Base-by-base conservation (phyloP, 2,113 vertebrate species). In the Ctenomys sociabilis region DNA sequence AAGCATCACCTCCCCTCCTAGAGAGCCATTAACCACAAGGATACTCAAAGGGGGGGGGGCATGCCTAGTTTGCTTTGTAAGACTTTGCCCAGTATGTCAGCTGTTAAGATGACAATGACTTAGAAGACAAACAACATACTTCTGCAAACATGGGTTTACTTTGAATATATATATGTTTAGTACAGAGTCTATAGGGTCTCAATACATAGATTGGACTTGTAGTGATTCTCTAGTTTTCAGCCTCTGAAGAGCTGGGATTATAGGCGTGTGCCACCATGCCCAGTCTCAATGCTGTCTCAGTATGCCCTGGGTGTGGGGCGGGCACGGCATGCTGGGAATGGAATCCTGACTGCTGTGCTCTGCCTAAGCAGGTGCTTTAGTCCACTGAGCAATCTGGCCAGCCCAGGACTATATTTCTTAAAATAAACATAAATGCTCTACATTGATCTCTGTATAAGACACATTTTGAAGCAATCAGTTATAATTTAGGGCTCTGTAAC, bases 1-100 rank as follows among this genome's bases (percentile, higher is more conserved):
- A 92, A 97, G 88, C 63, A 70, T 14, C 88, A 72, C 24, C 95
- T 93, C 93, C 70, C 68, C 68, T 52, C 11, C 21, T 22, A 72
- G 1, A 91, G 2, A 26, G 45, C 17, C 7, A 6, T 83, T 59
- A 57, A 7, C 1, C 0, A 92, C 66, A 59, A 6, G 13, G 35
- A 61, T 8, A 7, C 73, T 78, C 59, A 85, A 40, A n/a, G 43
- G 37, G 32, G 43, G 37, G 32, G 2, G 16, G 30, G 75, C 40
- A 16, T 37, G 80, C 72, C 75, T 13, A 80, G 8, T 84, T 0
- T 17, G 66, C 30, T 90, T 49, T 77, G 1, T 40, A 86, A 81
- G 64, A 35, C 26, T 92, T n/a, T 26, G 22, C 0, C 49, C 61
- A 86, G 75, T 64, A 80, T 35, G 75, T 19, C 45, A 88, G 83